Conservation (phyloP, 2,797 vertebrate species). For the Hippopotamyrus pictus region DNA sequence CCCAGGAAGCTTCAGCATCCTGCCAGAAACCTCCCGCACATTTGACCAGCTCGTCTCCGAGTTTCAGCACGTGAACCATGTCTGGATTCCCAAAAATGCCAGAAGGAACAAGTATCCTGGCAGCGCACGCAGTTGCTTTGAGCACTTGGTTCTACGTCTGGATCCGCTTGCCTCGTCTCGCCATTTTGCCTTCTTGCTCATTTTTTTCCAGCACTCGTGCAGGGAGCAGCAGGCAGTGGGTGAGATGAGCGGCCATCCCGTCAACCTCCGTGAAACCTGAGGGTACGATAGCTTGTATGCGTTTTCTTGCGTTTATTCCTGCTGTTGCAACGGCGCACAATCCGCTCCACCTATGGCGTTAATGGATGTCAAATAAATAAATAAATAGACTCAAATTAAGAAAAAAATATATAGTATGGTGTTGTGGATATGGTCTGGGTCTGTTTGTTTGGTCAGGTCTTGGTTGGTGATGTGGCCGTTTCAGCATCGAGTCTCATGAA, state of each 20-base stretch:
- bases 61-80: background rate
- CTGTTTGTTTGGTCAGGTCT: slow-evolving; percentile 27
- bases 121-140: background rate
- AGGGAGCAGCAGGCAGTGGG: background rate
- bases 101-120: background rate
- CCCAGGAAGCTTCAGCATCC: background rate
- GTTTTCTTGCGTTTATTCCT: slow-evolving; percentile 14
- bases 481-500: slow-evolving; percentile 21
- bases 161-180: slow-evolving; percentile 14
- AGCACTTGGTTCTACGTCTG: background rate
- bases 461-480: slow-evolving; percentile 29
- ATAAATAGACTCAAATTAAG: slow-evolving; percentile 45
- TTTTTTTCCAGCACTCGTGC: background rate
- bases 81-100: background rate
- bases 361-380: slow-evolving; percentile 47
- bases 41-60: background rate
- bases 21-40: background rate
- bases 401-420: slow-evolving; percentile 2
- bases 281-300: background rate
- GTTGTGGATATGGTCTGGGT: slow-evolving; percentile 30
- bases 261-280: slow-evolving; percentile 12
- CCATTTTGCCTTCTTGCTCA: background rate
- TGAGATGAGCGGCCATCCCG: background rate
- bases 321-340: slow-evolving; percentile 1
- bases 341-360: slow-evolving; percentile 22